Conservation (phyloP, 1,140 invertebrate genomes). For the Yoshiicerus persimilis region DNA sequence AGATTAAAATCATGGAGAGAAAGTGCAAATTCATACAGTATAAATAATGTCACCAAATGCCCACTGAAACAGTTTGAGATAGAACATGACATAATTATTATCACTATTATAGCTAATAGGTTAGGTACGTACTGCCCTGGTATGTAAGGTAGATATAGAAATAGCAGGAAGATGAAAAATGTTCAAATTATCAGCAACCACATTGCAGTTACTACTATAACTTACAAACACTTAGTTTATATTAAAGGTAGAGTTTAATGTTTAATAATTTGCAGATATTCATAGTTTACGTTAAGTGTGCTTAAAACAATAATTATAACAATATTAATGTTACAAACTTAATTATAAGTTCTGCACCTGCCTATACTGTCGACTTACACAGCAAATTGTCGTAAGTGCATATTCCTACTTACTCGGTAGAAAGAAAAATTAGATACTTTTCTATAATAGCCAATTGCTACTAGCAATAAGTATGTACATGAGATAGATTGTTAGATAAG, state of each 20-base stretch:
- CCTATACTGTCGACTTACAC: neutral
- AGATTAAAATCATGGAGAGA: neutral
- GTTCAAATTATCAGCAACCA: slow-evolving; percentile 13
- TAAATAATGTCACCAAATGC: neutral
- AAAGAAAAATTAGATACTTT: neutral
- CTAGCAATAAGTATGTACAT: neutral
- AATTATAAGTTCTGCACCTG: neutral
- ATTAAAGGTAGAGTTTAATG: neutral
- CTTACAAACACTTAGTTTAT: neutral
- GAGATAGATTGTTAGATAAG: neutral
- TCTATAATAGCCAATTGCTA: neutral
- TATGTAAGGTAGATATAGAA: neutral
- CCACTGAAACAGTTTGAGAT: neutral
- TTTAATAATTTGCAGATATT: neutral
- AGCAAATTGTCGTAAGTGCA: neutral
- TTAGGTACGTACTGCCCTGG: neutral
- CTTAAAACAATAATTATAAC: neutral
- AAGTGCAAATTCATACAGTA: slow-evolving; percentile 9
- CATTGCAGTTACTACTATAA: slow-evolving; percentile 16
- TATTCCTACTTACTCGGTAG: neutral
- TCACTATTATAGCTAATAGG: neutral
- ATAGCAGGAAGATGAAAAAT: neutral
- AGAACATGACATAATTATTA: neutral
- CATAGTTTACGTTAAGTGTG: neutral
- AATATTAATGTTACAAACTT: neutral